A percentile compares a stretch with the other conserved stretches of the same genome.
These are phyloP conservation scores for Dolichopus griseipennis DNA, from an alignment of 2,888 invertebrate genomes.

Conservation along the genomic window DNA sequence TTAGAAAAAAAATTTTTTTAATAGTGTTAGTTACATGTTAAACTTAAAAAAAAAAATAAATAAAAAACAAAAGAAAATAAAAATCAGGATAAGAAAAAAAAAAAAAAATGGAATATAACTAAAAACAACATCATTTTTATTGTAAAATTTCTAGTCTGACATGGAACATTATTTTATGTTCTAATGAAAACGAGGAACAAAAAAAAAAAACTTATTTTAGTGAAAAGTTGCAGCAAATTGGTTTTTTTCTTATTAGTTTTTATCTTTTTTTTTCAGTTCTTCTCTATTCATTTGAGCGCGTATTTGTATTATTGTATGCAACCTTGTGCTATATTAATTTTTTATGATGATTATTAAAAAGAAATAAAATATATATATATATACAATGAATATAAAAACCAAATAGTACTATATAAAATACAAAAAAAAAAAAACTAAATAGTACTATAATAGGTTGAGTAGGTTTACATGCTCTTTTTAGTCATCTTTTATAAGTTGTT, in stretches of 20 bases:
- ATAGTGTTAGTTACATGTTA: slow-evolving; percentile 1
- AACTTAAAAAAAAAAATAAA: not conserved
- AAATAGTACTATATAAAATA: no score
- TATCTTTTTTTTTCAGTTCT: not conserved
- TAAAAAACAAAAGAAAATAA: not conserved
- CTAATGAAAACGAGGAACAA: not conserved
- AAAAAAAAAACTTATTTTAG: not conserved
- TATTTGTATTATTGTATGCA: not conserved
- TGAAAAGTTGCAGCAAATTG: not conserved
- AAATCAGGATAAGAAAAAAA: no score
- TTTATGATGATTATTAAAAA: not conserved
- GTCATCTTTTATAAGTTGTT: no score
- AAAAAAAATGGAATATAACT: no score
- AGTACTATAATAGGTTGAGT: no score
- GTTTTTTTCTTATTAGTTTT: no score
- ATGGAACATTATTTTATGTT: slow-evolving; percentile 3
- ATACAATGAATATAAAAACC: no score
- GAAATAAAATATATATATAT: no score
- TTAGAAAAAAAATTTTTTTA: not conserved
- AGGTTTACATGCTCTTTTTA: no score
- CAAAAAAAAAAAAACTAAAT: no score
- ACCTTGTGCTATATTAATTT: slow-evolving; percentile 4
- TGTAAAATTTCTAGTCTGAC: slow-evolving; percentile 6
- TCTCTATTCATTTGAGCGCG: not conserved
- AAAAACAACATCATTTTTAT: not conserved